Conservation (phyloP, 1,140 invertebrate species). For the Drosophila ironensis region DNA sequence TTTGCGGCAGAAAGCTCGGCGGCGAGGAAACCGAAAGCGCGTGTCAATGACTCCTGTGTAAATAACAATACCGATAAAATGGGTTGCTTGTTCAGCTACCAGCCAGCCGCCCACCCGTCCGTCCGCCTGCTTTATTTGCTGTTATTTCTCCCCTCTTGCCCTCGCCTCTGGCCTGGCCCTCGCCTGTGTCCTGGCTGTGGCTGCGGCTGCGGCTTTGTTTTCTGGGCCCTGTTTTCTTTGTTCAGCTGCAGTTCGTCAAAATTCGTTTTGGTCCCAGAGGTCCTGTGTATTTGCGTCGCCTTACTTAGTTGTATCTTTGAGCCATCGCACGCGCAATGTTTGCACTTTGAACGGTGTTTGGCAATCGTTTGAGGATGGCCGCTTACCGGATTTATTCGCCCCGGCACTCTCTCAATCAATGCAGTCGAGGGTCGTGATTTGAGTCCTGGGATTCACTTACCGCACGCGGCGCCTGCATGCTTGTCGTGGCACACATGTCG, state of each 20-base stretch:
- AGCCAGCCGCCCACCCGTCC: too few species aligned
- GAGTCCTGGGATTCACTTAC: too few species aligned
- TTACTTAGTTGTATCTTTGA: slow-evolving; percentile 1
- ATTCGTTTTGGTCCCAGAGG: neutral
- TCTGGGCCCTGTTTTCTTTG: neutral
- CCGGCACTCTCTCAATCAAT: slow-evolving; percentile 20
- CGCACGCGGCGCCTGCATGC: neutral
- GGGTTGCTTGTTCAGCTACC: too few species aligned
- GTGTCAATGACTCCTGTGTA: slow-evolving; percentile 27
- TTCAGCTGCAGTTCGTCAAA: slow-evolving; percentile 23
- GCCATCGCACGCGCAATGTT: slow-evolving; percentile 26
- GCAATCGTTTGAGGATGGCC: slow-evolving; percentile 24
- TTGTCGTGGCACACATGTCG: slow-evolving; percentile 19
- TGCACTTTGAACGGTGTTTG: slow-evolving; percentile 29
- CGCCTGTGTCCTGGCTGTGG: too few species aligned
- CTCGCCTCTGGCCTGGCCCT: too few species aligned
- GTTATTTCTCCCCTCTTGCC: too few species aligned
- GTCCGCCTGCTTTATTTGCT: neutral
- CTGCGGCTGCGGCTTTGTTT: neutral
- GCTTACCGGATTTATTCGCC: slow-evolving; percentile 2
- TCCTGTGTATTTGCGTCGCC: slow-evolving; percentile 1
- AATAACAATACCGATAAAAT: slow-evolving; percentile 31
- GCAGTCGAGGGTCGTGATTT: slow-evolving; percentile 11
- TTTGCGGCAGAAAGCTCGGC: neutral
- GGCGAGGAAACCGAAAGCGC: neutral